Evolutionary conservation across 2,113 vertebrate genomes (phyloP).

Genomic region (Procapra przewalskii): DNA sequence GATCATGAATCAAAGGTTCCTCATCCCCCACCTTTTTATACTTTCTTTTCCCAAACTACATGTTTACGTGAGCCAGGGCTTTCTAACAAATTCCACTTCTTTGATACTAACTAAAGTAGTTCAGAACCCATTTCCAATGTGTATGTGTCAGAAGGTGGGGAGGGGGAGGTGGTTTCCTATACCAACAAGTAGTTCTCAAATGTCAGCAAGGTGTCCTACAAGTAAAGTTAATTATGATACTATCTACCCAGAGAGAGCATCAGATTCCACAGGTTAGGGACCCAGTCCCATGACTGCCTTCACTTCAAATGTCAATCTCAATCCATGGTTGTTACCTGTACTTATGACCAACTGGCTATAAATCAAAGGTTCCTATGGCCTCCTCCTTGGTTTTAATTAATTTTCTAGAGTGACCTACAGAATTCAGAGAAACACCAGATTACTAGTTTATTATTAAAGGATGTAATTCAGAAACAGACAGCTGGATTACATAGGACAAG

Average conservation of each 20-base stretch:
- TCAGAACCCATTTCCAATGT: neutral
- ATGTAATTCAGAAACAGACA: neutral
- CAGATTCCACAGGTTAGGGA: neutral
- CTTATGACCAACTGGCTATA: neutral
- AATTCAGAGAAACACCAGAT: neutral
- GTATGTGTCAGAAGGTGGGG: neutral
- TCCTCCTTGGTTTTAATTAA: neutral
- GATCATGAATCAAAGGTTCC: neutral
- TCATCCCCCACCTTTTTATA: neutral
- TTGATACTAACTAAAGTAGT: neutral
- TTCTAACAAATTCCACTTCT: neutral
- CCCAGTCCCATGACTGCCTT: neutral
- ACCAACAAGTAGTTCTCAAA: neutral
- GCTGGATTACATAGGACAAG: neutral
- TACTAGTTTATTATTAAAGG: neutral
- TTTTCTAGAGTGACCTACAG: neutral
- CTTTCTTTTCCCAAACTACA: neutral
- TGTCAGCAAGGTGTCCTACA: neutral
- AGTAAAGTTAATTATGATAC: neutral
- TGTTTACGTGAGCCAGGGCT: neutral
- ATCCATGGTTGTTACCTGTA: neutral
- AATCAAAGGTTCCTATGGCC: neutral
- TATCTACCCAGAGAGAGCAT: neutral
- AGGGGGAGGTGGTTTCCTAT: neutral
- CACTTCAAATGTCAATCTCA: neutral